These are phyloP conservation scores for Amazona vittata DNA, from an alignment of 2,113 vertebrate genomes.

Conservation along the genomic window DNA sequence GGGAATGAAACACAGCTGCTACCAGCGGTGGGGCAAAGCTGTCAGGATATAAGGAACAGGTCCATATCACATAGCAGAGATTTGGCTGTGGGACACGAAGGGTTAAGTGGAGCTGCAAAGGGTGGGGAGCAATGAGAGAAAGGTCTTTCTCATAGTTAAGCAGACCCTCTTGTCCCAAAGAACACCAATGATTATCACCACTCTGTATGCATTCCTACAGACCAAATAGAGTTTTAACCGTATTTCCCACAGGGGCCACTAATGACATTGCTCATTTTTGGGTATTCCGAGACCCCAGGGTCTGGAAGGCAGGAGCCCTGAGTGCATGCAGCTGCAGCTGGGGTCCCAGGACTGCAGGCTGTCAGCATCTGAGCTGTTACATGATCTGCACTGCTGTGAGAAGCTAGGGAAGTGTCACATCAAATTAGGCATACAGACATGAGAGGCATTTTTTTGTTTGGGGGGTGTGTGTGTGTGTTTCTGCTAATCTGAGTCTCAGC, in stretches of 20 bases:
- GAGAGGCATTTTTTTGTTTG: neutral
- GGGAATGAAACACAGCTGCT: neutral
- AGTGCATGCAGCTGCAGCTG: conserved; percentile 22
- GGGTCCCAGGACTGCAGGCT: neutral
- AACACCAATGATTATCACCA: accelerated
- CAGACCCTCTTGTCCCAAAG: neutral
- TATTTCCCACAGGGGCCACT: neutral
- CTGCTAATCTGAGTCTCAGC: neutral
- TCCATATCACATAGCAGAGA: neutral
- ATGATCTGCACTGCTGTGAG: neutral
- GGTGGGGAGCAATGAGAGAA: neutral
- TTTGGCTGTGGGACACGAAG: neutral
- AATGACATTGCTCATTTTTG: neutral
- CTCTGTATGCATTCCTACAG: neutral
- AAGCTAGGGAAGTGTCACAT: neutral
- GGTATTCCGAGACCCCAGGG: neutral
- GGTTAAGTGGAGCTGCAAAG: neutral
- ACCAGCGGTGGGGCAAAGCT: neutral
- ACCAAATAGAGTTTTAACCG: neutral
- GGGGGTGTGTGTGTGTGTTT: too few relatives aligned
- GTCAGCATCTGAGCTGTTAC: neutral
- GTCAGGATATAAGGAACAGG: neutral
- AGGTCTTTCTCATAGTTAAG: neutral
- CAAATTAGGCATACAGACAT: neutral
- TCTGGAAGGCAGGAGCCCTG: neutral